Evolutionary conservation across 2,113 vertebrate genomes (phyloP), one percentile per base, ranked within the genome.

Genomic region (Petroica traversi): DNA sequence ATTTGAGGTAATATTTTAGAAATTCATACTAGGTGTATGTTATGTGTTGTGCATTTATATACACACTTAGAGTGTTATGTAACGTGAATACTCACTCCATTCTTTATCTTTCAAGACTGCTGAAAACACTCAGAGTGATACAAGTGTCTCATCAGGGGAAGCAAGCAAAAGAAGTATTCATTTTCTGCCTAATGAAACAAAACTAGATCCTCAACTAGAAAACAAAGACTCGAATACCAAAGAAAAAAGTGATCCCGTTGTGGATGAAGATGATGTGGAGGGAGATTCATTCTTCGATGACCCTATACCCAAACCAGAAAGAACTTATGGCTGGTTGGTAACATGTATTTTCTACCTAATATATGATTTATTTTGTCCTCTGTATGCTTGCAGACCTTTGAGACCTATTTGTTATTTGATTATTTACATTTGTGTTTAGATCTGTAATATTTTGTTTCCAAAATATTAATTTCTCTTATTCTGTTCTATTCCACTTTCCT

Each of bases 281-380:
- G 99, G 98, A 58, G 99, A 99, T 78, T 99, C 99, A 9, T 99
- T 99, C 97, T 99, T 99, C 67, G 99, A 99, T 24, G 99, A 99
- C 94, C 99, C 99, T 19, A 93, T 99, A 87, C 99, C 99, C 33
- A 98, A 99, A 94, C 98, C 99, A 17, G 98, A 99, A 92, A 99
- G 98, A 95, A 98, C 97, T 3, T 99, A 98, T 0, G 95, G 99
- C 92, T 98, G 99, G 99, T 99, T 94, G 98, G 98, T 91, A 40
- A 58, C 33, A 2, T 28, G 9, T 11, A 40, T 62, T 15, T 77
- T 90, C 26, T 63, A 19, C 11, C 55, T 81, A 48, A 26, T 51
- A 8, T 2, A 3, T 48, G 19, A 8, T 59, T 77, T 80, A 20
- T 88, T 85, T 90, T 86, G 45, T 59, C 45, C 22, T 89, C 25